Evolutionary conservation across 2,888 invertebrate species (phyloP), one percentile per base, ranked within the genome.

Genomic region (Agapostemon virescens): DNA sequence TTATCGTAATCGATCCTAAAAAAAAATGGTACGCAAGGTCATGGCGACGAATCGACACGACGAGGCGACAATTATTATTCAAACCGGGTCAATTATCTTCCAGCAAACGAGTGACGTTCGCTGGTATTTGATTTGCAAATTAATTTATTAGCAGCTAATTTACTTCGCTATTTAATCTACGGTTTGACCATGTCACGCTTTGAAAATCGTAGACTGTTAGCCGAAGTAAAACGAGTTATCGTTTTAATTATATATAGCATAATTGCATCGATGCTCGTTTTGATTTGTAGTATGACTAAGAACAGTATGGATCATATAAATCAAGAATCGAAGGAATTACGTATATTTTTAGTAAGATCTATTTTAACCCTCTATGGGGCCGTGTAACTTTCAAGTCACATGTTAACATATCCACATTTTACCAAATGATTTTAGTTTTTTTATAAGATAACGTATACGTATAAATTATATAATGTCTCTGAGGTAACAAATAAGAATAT

Each of bases 1-100:
- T 72, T 79, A 74, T 84, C 84, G 69, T 75, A 76, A 81, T 81
- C 72, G 58, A 79, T 68, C 11, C 36, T 26, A 36, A 55, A 49
- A 38, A 69, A 74, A 67, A 38, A 13, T 13, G 5, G 26, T 13
- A 63, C n/a, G n/a, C 17, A 52, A 68, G 49, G 7, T 20, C 7
- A 63, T 40, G 33, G 26, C 55, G 55, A 17, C 63, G 49, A 79
- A 71, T 76, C 40, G 68, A 61, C 67, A 49, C 66, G 70, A 40
- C 49, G 30, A 61, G 26, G 40, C 40, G 61, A 36, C 40, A 71
- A 71, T 58, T 76, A 79, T 76, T 76, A 20, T 61, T 42, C 33
- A 61, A 61, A 76, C n/a, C 63, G n/a, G 36, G 23, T 23, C 67
- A 49, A 52, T 76, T 63, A n/a, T 9, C 42, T 30, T 30, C n/a